These are phyloP conservation scores for Adrianichthys oophorus DNA, from an alignment of 2,797 vertebrate genomes.

Conservation along the genomic window DNA sequence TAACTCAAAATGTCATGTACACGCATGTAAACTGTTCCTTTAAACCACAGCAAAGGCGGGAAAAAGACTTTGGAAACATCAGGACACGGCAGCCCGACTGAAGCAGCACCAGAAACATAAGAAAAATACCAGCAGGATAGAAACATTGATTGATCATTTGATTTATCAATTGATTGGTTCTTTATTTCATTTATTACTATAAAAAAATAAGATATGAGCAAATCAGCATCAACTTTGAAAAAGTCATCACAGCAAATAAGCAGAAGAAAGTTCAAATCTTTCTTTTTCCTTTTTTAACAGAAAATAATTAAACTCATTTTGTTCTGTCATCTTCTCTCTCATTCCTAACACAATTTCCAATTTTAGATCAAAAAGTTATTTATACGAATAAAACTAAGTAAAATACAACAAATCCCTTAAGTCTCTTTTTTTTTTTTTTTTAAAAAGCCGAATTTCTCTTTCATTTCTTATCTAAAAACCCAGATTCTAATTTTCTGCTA, in stretches of 20 bases:
- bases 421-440: neutral
- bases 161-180: too few species aligned
- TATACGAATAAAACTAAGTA: neutral
- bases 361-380: neutral
- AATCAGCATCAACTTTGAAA: too few species aligned
- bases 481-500: too few species aligned
- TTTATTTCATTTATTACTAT: too few species aligned
- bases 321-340: too few species aligned
- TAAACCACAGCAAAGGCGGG: conserved; percentile 18
- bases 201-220: too few species aligned
- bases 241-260: too few species aligned
- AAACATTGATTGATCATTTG: neutral
- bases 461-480: neutral
- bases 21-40: neutral
- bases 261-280: too few species aligned
- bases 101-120: conserved; percentile 1
- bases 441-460: neutral
- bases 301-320: too few species aligned
- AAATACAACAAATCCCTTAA: neutral
- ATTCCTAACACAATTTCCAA: too few species aligned
- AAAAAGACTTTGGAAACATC: neutral
- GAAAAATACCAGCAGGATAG: neutral
- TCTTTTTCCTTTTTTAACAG: too few species aligned
- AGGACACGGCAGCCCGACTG: conserved; percentile 4
- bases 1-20: too few species aligned